Evolutionary conservation across 2,797 vertebrate genomes (phyloP), one percentile per base, ranked within the genome.

Genomic region (Eulemur albifrons): DNA sequence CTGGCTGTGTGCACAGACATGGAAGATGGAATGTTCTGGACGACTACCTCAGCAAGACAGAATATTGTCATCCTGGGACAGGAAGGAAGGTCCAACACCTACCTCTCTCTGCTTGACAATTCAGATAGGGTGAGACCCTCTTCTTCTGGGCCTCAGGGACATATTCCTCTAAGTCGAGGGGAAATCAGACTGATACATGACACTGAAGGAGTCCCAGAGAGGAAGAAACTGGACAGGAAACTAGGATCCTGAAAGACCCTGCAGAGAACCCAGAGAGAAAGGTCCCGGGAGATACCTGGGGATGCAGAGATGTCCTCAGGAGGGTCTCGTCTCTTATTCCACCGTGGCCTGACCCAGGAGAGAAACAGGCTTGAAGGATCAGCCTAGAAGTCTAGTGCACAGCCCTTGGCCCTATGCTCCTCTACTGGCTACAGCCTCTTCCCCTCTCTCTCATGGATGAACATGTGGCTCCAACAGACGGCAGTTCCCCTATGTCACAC

Each of bases 21-120:
- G 0, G 65, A 88, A 79, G 75, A 92, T 32, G 2, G 86, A 96
- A 86, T 81, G 95, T 92, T 95, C 92, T 83, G n/a, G 63, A 85
- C 76, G 70, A 85, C 86, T 88, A 20, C 90, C 50, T 88, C 59
- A 67, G 45, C 81, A 77, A 90, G 85, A 86, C 90, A 96, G 79
- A 94, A 85, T 65, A 32, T 76, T 90, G 77, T 70, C 93, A 52
- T 35, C 75, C 80, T 59, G 65, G 83, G 67, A 82, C 32, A 89
- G 75, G 63, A 69, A 69, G 73, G n/a, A 77, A 86, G 23, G 38
- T 32, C 79, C 80, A 54, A 32, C 21, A 72, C 32, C 63, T 63
- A 40, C n/a, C 72, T 94, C 81, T 90, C 35, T 70, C 43, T 17
- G 3, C 75, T 79, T 84, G 80, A 18, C 73, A 52, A 7, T 73